Evolutionary conservation across 2,888 invertebrate species (phyloP).

Genomic region (Nymphalis urticae): DNA sequence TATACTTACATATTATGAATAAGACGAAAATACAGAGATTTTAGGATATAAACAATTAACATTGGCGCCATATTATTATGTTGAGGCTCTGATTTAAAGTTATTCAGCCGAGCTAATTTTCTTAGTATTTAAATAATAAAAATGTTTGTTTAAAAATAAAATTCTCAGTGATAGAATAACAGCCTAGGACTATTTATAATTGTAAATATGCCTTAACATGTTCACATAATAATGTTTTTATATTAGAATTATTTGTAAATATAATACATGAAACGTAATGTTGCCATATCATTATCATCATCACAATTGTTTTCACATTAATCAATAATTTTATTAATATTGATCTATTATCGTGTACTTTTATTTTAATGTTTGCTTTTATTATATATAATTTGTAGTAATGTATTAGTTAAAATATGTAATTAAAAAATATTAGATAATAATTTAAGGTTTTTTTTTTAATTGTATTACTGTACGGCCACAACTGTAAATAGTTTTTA

Average conservation of each 20-base stretch:
- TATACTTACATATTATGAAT: neutral
- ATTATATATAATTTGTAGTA: no score
- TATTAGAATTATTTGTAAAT: slow-evolving; percentile 4
- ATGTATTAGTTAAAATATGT: no score
- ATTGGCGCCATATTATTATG: neutral
- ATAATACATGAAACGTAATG: neutral
- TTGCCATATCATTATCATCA: slow-evolving; percentile 10
- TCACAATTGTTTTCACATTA: neutral
- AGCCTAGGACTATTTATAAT: neutral
- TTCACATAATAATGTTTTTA: neutral
- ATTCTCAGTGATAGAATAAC: no score
- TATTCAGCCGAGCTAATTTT: neutral
- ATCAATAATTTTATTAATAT: no score
- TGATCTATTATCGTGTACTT: no score
- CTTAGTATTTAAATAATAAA: no score
- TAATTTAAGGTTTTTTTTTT: no score
- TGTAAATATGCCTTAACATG: slow-evolving; percentile 4
- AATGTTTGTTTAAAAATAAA: no score
- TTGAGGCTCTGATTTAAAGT: neutral
- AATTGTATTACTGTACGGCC: no score
- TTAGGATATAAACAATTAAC: neutral
- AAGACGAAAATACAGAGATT: neutral
- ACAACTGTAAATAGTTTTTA: no score
- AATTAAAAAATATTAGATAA: no score
- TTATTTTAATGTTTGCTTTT: no score